A percentile compares a stretch with the other conserved stretches of the same genome.
Evolutionary conservation across 2,113 vertebrate genomes (phyloP).

Genomic region (Thunnus thynnus): DNA sequence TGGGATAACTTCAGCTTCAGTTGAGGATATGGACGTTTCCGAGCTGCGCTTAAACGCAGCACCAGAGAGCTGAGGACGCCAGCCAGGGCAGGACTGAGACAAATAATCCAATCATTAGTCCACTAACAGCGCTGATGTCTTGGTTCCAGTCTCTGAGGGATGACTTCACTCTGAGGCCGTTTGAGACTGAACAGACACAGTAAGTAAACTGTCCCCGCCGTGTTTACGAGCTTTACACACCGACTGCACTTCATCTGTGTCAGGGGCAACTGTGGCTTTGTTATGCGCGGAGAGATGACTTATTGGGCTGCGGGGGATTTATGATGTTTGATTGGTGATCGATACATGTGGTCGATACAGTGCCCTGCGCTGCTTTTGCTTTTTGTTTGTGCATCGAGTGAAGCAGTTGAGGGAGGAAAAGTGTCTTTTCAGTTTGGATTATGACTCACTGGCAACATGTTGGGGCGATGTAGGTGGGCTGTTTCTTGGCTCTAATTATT

Average conservation of each 20-base stretch:
- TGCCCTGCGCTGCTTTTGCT: neutral
- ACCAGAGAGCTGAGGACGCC: slow-evolving; percentile 2
- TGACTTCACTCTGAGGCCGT: slow-evolving; percentile 75
- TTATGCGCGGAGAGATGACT: neutral
- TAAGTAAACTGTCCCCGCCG: slow-evolving; percentile 44
- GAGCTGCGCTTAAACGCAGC: slow-evolving; percentile 57
- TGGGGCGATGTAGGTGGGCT: slow-evolving; percentile 8
- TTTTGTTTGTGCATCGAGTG: neutral
- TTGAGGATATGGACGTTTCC: neutral
- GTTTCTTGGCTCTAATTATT: neutral
- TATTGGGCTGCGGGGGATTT: neutral
- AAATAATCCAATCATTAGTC: slow-evolving; percentile 72
- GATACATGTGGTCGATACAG: slow-evolving; percentile 35
- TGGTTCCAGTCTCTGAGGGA: slow-evolving; percentile 73
- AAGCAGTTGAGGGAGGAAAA: slow-evolving; percentile 1
- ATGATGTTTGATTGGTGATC: slow-evolving; percentile 47
- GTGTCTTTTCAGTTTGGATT: slow-evolving; percentile 1
- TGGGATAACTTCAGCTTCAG: no score
- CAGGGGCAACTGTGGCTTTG: neutral
- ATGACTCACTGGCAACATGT: neutral
- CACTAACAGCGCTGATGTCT: slow-evolving; percentile 57
- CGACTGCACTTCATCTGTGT: neutral
- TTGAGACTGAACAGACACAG: slow-evolving; percentile 57
- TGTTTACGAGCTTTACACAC: neutral
- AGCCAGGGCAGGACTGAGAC: slow-evolving; percentile 51